phyloP scores from a whole-genome alignment of 2,888 invertebrate species.

The Agonum fuliginosum region DNA sequence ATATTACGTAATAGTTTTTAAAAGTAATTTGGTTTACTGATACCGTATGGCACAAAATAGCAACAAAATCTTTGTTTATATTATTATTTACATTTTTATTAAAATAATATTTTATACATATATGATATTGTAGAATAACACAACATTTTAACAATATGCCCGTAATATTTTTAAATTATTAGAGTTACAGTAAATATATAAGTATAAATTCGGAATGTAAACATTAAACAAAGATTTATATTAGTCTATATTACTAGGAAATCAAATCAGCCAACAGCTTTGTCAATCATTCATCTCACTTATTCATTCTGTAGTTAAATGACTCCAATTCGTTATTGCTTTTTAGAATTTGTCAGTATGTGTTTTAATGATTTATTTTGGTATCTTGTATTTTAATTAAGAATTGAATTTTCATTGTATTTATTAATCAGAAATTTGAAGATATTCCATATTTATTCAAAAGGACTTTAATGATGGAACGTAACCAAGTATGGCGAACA shows the following conservation, averaged over 20 bases:
- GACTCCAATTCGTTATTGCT: too few relatives aligned
- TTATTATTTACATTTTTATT: slow-evolving; percentile 68
- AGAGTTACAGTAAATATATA: slow-evolving; percentile 53
- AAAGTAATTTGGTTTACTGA: background rate
- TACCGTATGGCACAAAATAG: background rate
- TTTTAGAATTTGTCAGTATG: too few relatives aligned
- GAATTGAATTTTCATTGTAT: too few relatives aligned
- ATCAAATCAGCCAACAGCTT: slow-evolving; percentile 50
- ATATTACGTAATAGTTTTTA: too few relatives aligned
- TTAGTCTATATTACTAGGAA: slow-evolving; percentile 36
- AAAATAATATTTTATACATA: slow-evolving; percentile 71
- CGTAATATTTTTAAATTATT: slow-evolving; percentile 57
- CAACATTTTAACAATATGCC: slow-evolving; percentile 63
- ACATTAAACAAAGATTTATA: slow-evolving; percentile 58
- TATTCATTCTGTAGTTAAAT: too few relatives aligned
- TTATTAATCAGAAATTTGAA: too few relatives aligned
- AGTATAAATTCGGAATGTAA: slow-evolving; percentile 60
- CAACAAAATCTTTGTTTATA: slow-evolving; percentile 4
- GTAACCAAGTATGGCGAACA: too few relatives aligned
- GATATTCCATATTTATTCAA: too few relatives aligned
- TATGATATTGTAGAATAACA: slow-evolving; percentile 67
- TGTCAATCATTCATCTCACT: slow-evolving; percentile 37
- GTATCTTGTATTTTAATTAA: too few relatives aligned
- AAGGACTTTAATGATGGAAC: too few relatives aligned
- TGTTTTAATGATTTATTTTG: too few relatives aligned